Evolutionary conservation across 64 coral and sea anemone species (phyloP).

Genomic region (Porites lutea): DNA sequence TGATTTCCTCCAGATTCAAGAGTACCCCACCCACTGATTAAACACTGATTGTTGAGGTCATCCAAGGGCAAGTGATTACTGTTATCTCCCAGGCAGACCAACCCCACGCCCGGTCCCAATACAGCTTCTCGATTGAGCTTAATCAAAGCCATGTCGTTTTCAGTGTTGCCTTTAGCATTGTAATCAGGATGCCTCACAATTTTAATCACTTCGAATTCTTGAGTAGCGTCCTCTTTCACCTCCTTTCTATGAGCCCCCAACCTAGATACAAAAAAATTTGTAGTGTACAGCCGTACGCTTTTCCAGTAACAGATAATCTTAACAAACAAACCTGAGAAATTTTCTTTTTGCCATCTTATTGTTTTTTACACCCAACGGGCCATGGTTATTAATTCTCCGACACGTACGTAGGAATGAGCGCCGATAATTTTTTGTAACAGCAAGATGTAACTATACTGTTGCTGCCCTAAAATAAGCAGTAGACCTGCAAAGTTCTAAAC

Average conservation of each 20-base stretch:
- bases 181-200: background rate
- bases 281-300: background rate
- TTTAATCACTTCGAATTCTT: background rate
- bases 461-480: no score
- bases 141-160: slow-evolving; percentile 34
- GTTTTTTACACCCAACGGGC: no score
- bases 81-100: slow-evolving; percentile 37
- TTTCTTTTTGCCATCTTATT: no score
- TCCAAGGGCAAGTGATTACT: background rate
- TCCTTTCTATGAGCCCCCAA: slow-evolving; percentile 12
- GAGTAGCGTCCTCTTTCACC: background rate
- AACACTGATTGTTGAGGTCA: slow-evolving; percentile 39
- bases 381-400: no score
- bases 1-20: background rate
- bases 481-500: no score
- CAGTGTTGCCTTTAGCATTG: background rate
- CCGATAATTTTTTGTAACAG: no score
- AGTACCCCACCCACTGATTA: slow-evolving; percentile 59
- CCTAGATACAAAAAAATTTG: background rate
- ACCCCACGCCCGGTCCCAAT: background rate
- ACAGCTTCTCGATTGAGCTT: slow-evolving; percentile 9
- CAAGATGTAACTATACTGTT: no score
- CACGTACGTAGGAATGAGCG: no score
- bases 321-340: no score
- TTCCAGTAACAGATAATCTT: no score